Conservation (phyloP, 2,113 vertebrate species). For the Lophius piscatorius region DNA sequence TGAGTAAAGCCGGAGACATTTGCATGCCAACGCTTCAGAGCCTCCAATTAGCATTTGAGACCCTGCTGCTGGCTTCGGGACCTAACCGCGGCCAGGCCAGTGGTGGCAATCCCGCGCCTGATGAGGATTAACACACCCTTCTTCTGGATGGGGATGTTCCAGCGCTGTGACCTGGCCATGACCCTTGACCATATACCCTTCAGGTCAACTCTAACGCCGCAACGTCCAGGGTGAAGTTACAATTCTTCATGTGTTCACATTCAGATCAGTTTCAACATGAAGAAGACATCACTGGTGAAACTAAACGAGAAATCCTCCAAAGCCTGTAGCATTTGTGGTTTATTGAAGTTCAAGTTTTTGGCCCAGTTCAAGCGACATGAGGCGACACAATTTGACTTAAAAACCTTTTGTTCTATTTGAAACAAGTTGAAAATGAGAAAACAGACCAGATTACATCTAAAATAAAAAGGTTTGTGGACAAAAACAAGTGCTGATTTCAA, state of each 20-base stretch:
- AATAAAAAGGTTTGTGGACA: too few species aligned
- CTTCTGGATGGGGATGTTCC: constrained; percentile 40
- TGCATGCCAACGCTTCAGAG: constrained; percentile 69
- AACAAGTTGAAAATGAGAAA: too few species aligned
- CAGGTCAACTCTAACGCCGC: constrained; percentile 14
- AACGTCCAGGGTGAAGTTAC: background rate
- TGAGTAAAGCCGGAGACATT: constrained; percentile 71
- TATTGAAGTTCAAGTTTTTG: too few species aligned
- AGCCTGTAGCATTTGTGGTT: too few species aligned
- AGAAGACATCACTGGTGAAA: too few species aligned
- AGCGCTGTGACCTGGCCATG: constrained; percentile 39
- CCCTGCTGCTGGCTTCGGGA: constrained; percentile 39
- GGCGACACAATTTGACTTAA: too few species aligned
- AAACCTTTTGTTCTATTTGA: too few species aligned
- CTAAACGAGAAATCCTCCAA: too few species aligned
- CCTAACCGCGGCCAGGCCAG: constrained; percentile 29
- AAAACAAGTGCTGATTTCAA: too few species aligned
- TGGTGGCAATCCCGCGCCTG: constrained; percentile 62
- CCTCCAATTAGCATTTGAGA: constrained; percentile 68
- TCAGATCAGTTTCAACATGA: background rate
- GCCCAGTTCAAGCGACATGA: too few species aligned
- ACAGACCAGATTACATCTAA: too few species aligned
- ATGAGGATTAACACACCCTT: constrained; percentile 58
- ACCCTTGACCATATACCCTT: constrained; percentile 29
- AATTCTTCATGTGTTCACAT: background rate